Evolutionary conservation across 2,113 vertebrate genomes (phyloP).

Genomic region (Labeo catla): DNA sequence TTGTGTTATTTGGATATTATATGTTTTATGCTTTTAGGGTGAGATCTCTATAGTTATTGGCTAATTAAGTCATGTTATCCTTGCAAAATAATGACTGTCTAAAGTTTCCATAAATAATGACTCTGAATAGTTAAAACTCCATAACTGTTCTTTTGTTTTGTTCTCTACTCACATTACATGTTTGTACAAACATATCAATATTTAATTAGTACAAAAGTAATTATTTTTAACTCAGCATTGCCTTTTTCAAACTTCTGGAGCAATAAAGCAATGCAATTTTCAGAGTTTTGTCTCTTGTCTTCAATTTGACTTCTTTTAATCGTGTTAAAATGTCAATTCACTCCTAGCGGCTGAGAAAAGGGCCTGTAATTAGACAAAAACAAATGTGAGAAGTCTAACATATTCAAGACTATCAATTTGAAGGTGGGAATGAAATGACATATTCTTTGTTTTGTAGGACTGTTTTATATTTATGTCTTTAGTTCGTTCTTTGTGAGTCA

Average conservation of each 20-base stretch:
- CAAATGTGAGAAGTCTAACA: background rate
- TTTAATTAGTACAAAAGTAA: background rate
- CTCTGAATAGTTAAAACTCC: background rate
- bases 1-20: background rate
- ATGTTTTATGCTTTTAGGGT: background rate
- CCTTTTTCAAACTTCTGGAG: background rate
- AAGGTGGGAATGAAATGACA: constrained; percentile 26
- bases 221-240: background rate
- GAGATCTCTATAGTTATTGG: background rate
- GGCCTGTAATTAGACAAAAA: constrained; percentile 25
- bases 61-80: background rate
- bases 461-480: background rate
- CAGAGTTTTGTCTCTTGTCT: background rate
- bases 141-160: background rate
- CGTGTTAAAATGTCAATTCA: constrained; percentile 46
- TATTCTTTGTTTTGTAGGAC: background rate
- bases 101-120: background rate
- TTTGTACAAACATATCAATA: background rate
- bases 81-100: background rate
- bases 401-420: background rate
- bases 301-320: constrained; percentile 23
- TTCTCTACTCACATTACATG: background rate
- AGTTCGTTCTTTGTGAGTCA: background rate
- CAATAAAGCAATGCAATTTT: constrained; percentile 11
- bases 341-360: background rate